Conservation (phyloP, 2,113 vertebrate genomes). For the Kryptolebias marmoratus region DNA sequence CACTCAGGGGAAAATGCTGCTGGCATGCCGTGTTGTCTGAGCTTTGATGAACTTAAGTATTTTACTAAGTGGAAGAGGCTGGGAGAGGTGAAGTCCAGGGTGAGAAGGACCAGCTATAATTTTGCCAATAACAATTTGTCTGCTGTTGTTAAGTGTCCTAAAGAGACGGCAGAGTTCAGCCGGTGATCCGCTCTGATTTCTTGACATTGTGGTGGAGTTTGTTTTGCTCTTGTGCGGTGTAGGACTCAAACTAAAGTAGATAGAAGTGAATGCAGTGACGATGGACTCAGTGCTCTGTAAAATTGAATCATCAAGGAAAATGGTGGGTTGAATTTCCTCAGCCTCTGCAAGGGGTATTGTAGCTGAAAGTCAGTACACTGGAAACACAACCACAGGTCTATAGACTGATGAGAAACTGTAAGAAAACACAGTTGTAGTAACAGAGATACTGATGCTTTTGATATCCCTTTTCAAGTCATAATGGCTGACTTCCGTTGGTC, state of each 20-base stretch:
- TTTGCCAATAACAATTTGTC: background rate
- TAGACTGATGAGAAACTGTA: too few relatives aligned
- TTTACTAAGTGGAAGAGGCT: slow-evolving; percentile 9
- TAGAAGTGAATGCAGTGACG: background rate
- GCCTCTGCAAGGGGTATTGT: too few relatives aligned
- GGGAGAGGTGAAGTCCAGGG: background rate
- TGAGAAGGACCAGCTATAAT: slow-evolving; percentile 1
- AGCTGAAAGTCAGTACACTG: too few relatives aligned
- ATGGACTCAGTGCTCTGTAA: too few relatives aligned
- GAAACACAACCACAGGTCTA: too few relatives aligned
- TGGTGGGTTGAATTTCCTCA: too few relatives aligned
- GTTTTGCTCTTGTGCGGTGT: too few relatives aligned
- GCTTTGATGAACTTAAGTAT: background rate
- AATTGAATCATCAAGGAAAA: too few relatives aligned
- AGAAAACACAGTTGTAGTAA: too few relatives aligned
- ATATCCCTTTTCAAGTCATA: too few relatives aligned
- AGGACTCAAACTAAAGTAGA: background rate
- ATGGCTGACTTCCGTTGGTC: too few relatives aligned
- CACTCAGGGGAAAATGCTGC: slow-evolving; percentile 5
- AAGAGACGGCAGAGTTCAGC: background rate
- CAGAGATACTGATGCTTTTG: too few relatives aligned
- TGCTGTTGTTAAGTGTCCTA: background rate
- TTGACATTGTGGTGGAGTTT: background rate
- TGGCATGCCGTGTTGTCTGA: slow-evolving; percentile 1
- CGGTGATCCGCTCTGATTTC: background rate